Percentiles rank a stretch among this genome's conserved stretches.
These are phyloP conservation scores for Cyclina sinensis DNA, from an alignment of 1,140 invertebrate genomes.

Conservation along the genomic window DNA sequence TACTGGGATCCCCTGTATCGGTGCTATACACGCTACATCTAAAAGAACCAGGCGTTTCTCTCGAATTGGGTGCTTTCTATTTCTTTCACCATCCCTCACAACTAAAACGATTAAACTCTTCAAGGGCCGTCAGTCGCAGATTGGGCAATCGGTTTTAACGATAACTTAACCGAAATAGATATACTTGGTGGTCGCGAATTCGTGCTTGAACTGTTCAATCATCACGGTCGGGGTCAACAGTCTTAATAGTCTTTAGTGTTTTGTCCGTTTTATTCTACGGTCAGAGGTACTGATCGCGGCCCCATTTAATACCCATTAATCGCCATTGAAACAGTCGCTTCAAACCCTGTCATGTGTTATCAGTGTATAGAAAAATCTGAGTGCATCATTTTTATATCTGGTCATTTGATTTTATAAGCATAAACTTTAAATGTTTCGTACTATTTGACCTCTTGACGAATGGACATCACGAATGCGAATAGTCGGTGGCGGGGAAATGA, in stretches of 20 bases:
- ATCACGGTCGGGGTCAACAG: no score
- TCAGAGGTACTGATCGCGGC: background rate
- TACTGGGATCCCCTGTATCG: no score
- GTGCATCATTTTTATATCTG: conserved; percentile 42
- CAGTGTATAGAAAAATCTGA: conserved; percentile 1
- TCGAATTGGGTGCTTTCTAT: no score
- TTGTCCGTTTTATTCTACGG: background rate
- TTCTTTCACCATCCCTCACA: no score
- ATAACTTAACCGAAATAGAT: no score
- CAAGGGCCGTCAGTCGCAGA: no score
- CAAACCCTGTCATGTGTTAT: background rate
- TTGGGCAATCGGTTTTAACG: no score
- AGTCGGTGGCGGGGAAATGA: background rate
- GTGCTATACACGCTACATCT: no score
- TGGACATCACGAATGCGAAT: background rate
- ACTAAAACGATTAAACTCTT: no score
- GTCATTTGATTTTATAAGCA: conserved; percentile 41
- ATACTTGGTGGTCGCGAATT: no score
- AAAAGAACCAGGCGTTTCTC: no score
- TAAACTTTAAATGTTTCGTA: conserved; percentile 23
- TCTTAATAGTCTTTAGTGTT: background rate
- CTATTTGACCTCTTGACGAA: background rate
- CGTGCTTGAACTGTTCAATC: no score
- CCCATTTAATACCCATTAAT: background rate
- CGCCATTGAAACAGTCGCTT: conserved; percentile 3